These are phyloP conservation scores for Tadarida brasiliensis DNA, from an alignment of 2,797 vertebrate genomes.

Conservation along the genomic window DNA sequence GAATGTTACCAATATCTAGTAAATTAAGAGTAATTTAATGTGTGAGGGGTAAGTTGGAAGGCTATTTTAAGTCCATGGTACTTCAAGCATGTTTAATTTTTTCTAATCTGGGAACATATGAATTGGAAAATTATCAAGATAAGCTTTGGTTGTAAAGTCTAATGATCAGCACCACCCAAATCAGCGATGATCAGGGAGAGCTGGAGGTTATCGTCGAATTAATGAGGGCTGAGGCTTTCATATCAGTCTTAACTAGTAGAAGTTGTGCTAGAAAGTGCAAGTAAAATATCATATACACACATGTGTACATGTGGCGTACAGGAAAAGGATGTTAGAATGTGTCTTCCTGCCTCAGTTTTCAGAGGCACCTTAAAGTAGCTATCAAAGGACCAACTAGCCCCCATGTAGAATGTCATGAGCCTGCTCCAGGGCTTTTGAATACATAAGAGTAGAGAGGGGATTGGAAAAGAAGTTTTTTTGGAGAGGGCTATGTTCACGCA, in stretches of 20 bases:
- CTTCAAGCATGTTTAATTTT: constrained; percentile 70
- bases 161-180: background rate
- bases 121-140: constrained; percentile 70
- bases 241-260: background rate
- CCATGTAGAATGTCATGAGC: background rate
- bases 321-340: background rate
- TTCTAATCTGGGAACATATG: constrained; percentile 35
- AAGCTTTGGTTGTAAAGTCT: background rate
- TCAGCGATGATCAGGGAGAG: background rate
- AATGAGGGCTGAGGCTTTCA: background rate
- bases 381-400: background rate
- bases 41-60: constrained; percentile 46
- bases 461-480: background rate
- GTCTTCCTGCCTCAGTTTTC: background rate
- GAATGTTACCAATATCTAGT: constrained; percentile 58
- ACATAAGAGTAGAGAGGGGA: background rate
- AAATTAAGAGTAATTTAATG: constrained; percentile 66
- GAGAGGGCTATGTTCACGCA: background rate
- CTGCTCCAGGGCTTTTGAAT: background rate
- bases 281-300: background rate
- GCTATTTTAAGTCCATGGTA: constrained; percentile 57
- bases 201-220: background rate
- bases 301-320: background rate
- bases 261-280: background rate
- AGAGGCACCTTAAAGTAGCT: background rate